phyloP scores from a whole-genome alignment of 1,140 invertebrate species.

The Bemisia tabaci region DNA sequence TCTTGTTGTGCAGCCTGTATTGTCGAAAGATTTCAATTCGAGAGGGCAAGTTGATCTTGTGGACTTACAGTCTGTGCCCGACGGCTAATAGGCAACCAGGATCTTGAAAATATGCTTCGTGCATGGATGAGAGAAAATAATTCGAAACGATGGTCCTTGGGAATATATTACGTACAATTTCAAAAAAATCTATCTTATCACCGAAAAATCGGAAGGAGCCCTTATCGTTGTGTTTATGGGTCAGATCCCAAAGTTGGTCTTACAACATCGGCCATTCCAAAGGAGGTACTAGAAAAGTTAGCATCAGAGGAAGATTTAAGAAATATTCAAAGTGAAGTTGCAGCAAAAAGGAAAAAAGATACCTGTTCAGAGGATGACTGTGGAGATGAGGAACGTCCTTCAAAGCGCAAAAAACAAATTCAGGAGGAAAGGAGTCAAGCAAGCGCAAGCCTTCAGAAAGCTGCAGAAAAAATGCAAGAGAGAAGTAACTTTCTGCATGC shows the following conservation, averaged over 20 bases:
- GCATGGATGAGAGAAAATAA: conserved; percentile 1
- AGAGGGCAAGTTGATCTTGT: not conserved
- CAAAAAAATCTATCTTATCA: conserved; percentile 25
- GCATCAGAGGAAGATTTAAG: conserved; percentile 2
- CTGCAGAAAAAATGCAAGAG: too few relatives aligned
- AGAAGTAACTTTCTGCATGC: too few relatives aligned
- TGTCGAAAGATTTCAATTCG: not conserved
- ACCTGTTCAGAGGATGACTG: too few relatives aligned
- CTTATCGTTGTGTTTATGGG: too few relatives aligned
- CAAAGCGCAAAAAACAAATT: too few relatives aligned
- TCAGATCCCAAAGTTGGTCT: not conserved
- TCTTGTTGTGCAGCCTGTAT: not conserved
- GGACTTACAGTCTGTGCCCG: not conserved
- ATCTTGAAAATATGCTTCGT: conserved; percentile 30
- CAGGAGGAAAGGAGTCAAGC: too few relatives aligned
- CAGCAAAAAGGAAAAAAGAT: too few relatives aligned
- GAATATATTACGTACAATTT: conserved; percentile 25
- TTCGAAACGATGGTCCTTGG: conserved; percentile 22
- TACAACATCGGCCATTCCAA: not conserved
- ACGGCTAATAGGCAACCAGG: conserved; percentile 24
- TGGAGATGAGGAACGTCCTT: too few relatives aligned
- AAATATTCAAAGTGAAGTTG: too few relatives aligned
- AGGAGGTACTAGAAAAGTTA: conserved; percentile 5
- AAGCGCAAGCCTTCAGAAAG: too few relatives aligned
- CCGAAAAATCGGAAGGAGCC: too few relatives aligned